Conservation (phyloP, 2,113 vertebrate genomes). For the Lipotes vexillifer region DNA sequence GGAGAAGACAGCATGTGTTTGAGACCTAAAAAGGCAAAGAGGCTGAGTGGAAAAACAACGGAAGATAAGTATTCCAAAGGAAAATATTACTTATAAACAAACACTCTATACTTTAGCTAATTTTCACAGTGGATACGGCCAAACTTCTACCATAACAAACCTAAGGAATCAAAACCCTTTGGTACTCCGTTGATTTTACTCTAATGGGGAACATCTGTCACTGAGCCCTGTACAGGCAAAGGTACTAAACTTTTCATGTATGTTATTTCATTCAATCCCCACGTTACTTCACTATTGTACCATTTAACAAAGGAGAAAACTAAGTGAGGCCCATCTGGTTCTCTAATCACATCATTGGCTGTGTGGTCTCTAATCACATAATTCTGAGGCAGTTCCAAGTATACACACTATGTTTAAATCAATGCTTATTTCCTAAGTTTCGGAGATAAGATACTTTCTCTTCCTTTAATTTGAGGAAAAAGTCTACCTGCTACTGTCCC, state of each 20-base stretch:
- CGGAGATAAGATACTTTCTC: background rate
- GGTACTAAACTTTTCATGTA: background rate
- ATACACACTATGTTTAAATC: background rate
- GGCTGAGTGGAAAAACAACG: background rate
- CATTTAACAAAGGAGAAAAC: constrained; percentile 14
- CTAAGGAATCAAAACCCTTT: background rate
- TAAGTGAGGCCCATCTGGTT: background rate
- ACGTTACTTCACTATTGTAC: background rate
- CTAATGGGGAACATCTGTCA: background rate
- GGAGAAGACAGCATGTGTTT: background rate
- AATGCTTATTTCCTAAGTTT: constrained; percentile 6
- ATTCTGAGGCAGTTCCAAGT: background rate
- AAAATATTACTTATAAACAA: background rate
- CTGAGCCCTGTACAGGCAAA: background rate
- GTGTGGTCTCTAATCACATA: background rate
- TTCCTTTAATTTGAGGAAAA: background rate
- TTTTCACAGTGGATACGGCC: background rate
- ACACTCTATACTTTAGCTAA: background rate
- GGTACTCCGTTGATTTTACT: background rate
- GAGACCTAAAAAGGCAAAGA: background rate
- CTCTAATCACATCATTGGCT: background rate
- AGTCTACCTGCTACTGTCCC: background rate
- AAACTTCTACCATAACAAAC: background rate
- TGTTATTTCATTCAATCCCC: background rate
- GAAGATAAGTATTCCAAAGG: background rate